Conservation (phyloP, 2,113 vertebrate species). For the Tinamus guttatus region DNA sequence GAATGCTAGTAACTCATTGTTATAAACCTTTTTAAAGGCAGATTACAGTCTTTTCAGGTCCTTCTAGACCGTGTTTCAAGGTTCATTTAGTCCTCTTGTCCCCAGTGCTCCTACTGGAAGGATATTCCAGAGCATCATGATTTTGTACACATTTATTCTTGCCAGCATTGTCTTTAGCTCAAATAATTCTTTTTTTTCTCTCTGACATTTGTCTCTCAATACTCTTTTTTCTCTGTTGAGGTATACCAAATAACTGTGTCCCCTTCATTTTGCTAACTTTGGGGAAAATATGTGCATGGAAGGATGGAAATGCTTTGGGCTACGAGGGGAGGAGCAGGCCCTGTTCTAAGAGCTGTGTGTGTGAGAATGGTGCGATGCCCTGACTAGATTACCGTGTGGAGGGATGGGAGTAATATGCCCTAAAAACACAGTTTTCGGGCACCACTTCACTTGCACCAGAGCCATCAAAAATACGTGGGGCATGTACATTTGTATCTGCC, state of each 20-base stretch:
- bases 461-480: neutral
- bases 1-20: constrained; percentile 32
- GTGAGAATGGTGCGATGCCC: neutral
- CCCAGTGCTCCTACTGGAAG: neutral
- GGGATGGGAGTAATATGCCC: neutral
- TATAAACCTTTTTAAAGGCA: constrained; percentile 14
- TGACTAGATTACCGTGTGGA: neutral
- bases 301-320: neutral
- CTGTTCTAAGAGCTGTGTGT: neutral
- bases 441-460: neutral
- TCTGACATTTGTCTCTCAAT: constrained; percentile 44
- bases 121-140: neutral
- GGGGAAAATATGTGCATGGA: neutral
- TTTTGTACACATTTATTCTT: constrained; percentile 5
- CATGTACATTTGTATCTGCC: neutral
- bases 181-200: constrained; percentile 60
- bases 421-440: neutral
- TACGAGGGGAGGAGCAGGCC: neutral
- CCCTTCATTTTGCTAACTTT: neutral
- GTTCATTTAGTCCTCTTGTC: constrained; percentile 28
- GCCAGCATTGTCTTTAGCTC: constrained; percentile 54
- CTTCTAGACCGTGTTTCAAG: neutral
- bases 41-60: constrained; percentile 24
- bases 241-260: constrained; percentile 3
- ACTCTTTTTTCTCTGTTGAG: constrained; percentile 30